Evolutionary conservation across 2,888 invertebrate species (phyloP), one percentile per base, ranked within the genome.

Genomic region (Lepidocyrtinus sp.): DNA sequence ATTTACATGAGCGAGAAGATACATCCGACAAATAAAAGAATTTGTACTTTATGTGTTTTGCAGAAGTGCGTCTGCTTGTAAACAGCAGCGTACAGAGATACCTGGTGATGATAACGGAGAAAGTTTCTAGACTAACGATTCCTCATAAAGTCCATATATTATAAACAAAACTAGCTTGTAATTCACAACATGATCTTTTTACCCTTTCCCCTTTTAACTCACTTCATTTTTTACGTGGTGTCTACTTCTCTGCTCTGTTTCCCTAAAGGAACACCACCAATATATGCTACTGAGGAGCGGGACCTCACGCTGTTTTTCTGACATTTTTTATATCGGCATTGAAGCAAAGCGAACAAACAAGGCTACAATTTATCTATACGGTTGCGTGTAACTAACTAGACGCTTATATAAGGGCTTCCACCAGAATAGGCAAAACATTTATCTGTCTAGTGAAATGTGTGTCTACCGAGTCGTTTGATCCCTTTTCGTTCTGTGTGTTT

Each of bases 171-270:
- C 69, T 59, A 21, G 59, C 5, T 19, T 50, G 63, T 74, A 74
- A 74, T 79, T 79, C 74, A 70, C 36, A 55, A 59, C 74, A 74
- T 79, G 79, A 74, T 79, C 74, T 74, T 68, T 59, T 68, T 46
- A 61, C 77, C 71, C 62, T 67, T 45, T 61, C 50, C 74, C n/a
- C 22, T 21, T 59, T 59, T n/a, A 50, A 12, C 50, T 50, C 50
- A 50, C 50, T 50, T 17, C 50, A 50, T 50, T 59, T 21, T 59
- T 1, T 59, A 55, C 12, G n/a, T 55, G 55, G 2, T 21, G 59
- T 62, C 67, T 36, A 26, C 69, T 68, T 21, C 59, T 21, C 59
- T 21, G 5, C 36, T 36, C 36, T 21, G 21, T 59, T 22, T 21
- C 22, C 22, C 22, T 59, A 21, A 59, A 5, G 59, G 59, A 7